A percentile compares a stretch with the other conserved stretches of the same genome.
Evolutionary conservation across 2,888 invertebrate genomes (phyloP).

Genomic region (Tenthredo mesomela): DNA sequence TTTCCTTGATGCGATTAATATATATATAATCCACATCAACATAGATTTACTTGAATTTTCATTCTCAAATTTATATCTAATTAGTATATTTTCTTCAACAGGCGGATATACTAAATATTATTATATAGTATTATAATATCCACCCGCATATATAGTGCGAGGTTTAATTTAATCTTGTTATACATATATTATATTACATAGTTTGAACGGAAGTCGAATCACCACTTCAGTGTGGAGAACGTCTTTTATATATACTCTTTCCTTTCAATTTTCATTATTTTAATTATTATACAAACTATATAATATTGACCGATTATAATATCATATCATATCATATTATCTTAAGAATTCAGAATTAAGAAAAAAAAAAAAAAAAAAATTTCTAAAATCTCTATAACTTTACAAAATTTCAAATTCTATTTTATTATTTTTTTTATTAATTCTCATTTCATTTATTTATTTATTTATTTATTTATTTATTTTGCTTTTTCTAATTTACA

Average conservation of each 20-base stretch:
- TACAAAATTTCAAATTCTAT: background rate
- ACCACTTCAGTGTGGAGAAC: background rate
- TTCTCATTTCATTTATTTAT: too few species aligned
- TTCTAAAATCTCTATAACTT: background rate
- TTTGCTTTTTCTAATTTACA: background rate
- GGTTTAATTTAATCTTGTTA: conserved; percentile 46
- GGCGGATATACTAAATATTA: background rate
- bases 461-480: background rate
- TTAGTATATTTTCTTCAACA: background rate
- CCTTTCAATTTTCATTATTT: background rate
- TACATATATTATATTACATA: background rate
- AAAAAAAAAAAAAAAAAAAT: background rate
- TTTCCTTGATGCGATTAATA: too few species aligned
- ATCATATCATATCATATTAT: too few species aligned
- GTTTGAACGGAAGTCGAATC: conserved; percentile 2
- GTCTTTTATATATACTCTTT: background rate
- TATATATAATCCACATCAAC: too few species aligned
- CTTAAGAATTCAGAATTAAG: background rate
- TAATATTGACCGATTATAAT: background rate
- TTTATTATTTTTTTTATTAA: too few species aligned
- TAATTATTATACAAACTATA: background rate
- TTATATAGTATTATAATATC: background rate
- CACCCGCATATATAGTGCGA: conserved; percentile 20
- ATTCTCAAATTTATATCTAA: too few species aligned
- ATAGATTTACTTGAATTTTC: too few species aligned